Conservation (phyloP, 2,888 invertebrate genomes). For the Epistrophella euchroma region DNA sequence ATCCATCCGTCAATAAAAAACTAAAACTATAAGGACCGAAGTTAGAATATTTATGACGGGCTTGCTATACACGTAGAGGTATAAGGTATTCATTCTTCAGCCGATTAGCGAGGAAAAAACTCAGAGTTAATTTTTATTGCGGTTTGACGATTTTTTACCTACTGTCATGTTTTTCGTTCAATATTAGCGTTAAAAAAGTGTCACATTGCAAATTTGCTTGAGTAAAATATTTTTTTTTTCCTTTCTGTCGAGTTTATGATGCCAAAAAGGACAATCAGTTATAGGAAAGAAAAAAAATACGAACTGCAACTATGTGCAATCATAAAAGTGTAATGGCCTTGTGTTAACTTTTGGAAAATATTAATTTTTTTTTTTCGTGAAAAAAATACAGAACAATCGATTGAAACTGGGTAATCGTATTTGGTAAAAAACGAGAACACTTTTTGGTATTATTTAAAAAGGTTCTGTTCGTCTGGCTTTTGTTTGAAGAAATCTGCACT, state of each 20-base stretch:
- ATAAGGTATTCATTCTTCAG: not conserved
- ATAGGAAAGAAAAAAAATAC: conserved; percentile 33
- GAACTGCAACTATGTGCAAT: conserved; percentile 17
- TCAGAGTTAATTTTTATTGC: conserved; percentile 65
- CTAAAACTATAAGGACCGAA: conserved; percentile 67
- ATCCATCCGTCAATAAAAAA: conserved; percentile 72
- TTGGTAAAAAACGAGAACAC: conserved; percentile 76
- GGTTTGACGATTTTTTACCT: conserved; percentile 67
- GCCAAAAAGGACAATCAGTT: conserved; percentile 27
- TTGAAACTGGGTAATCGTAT: conserved; percentile 75
- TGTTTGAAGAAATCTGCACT: conserved; percentile 8
- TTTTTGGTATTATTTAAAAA: conserved; percentile 42
- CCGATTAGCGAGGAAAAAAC: conserved; percentile 9
- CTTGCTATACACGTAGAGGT: not conserved
- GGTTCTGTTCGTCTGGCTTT: conserved; percentile 17
- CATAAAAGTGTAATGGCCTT: conserved; percentile 72
- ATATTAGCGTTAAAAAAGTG: conserved; percentile 56
- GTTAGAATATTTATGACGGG: conserved; percentile 58
- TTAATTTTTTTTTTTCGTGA: conserved; percentile 33
- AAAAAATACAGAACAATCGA: conserved; percentile 52
- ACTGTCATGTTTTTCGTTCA: not conserved
- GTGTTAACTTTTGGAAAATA: conserved; percentile 60
- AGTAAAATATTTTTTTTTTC: conserved; percentile 15
- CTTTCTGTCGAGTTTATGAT: conserved; percentile 53
- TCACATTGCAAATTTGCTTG: conserved; percentile 23